phyloP scores from a whole-genome alignment of 1,140 invertebrate species.

The Nasonia giraulti region DNA sequence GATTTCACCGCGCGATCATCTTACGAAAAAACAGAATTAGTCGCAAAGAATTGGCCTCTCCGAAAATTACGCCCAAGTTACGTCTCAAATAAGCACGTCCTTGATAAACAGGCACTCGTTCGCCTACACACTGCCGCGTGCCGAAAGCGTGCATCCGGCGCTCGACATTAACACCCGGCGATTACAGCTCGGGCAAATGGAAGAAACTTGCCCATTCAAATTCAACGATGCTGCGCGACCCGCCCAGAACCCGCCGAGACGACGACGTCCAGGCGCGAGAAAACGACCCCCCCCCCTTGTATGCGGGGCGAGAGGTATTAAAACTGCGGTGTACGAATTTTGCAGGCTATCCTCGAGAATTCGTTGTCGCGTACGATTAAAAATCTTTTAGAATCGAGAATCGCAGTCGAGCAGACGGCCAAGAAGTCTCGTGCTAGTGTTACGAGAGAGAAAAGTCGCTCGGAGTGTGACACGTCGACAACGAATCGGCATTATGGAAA shows the following conservation, averaged over 20 bases:
- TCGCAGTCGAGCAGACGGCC: background rate
- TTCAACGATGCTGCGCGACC: constrained; percentile 58
- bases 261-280: background rate
- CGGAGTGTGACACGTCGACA: background rate
- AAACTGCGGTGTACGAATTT: too few species aligned
- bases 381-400: too few species aligned
- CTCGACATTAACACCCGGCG: constrained; percentile 63
- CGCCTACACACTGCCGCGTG: background rate
- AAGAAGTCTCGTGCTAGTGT: constrained; percentile 17
- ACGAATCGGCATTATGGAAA: constrained; percentile 35
- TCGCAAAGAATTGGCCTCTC: too few species aligned
- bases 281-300: too few species aligned
- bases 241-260: constrained; percentile 46
- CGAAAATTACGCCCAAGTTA: background rate
- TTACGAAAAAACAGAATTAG: too few species aligned
- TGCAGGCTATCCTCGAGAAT: too few species aligned
- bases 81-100: constrained; percentile 13
- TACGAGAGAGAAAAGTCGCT: constrained; percentile 32
- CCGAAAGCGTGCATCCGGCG: background rate
- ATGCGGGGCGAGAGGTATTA: too few species aligned
- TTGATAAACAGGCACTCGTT: constrained; percentile 19
- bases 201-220: constrained; percentile 64
- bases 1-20: too few species aligned
- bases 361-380: too few species aligned
- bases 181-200: constrained; percentile 62